These are phyloP conservation scores for Sorex maritimensis DNA, from an alignment of 2,797 vertebrate species.

Conservation along the genomic window DNA sequence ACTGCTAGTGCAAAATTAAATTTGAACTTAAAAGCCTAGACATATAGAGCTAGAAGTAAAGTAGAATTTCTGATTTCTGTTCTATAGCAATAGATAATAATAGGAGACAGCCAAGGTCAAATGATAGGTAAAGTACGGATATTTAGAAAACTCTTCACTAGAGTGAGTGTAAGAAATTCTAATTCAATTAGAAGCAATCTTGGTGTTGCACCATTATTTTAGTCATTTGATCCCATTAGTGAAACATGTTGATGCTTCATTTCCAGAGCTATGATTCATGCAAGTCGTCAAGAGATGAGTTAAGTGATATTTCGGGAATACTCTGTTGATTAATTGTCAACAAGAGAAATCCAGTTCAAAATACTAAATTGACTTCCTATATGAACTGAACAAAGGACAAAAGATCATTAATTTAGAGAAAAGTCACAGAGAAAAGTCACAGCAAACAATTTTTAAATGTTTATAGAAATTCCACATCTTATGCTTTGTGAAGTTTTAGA, in stretches of 20 bases:
- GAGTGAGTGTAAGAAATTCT: conserved; percentile 60
- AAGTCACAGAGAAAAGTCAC: conserved; percentile 40
- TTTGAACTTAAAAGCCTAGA: conserved; percentile 47
- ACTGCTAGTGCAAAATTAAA: conserved; percentile 19
- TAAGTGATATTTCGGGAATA: conserved; percentile 68
- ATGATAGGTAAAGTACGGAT: background rate
- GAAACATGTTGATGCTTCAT: conserved; percentile 14
- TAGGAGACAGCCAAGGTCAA: background rate
- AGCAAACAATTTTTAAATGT: background rate
- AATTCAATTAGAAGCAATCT: conserved; percentile 72
- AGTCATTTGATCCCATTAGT: conserved; percentile 69
- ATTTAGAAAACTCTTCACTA: conserved; percentile 38
- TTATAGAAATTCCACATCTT: conserved; percentile 25
- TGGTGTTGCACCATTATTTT: conserved; percentile 20
- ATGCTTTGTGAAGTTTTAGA: conserved; percentile 23
- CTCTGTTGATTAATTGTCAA: conserved; percentile 72
- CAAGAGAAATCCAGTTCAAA: conserved; percentile 64
- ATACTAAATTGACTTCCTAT: conserved; percentile 45
- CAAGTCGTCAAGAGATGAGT: conserved; percentile 57
- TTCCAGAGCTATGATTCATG: conserved; percentile 78
- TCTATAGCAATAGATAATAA: conserved; percentile 18
- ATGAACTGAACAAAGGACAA: conserved; percentile 41
- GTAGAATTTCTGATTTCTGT: background rate
- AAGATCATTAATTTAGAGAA: conserved; percentile 60
- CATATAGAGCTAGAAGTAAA: background rate